Base-by-base conservation (phyloP, 2,797 vertebrate species). In the Spatula versicolor region DNA sequence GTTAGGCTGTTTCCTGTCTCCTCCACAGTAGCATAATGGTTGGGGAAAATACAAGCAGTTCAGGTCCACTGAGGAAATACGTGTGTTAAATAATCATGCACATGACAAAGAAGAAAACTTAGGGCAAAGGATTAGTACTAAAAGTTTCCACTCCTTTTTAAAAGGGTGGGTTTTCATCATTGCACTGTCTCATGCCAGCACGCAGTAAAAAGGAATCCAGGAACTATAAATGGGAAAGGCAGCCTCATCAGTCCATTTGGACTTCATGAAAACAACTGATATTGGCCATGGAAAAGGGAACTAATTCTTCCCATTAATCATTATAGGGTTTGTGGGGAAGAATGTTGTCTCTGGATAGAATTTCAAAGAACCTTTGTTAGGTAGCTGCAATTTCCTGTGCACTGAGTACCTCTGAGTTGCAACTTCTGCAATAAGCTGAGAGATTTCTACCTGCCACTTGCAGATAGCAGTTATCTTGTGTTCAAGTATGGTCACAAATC, bases 321-420 rank as follows among this genome's bases (percentile, higher is more conserved):
- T 19, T 25, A 3, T 0, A 77, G 8, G 33, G 12, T 52, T 28
- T 48, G 21, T 1, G 0, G n/a, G 43, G 43, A 74, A 43, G 30
- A 83, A 26, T 2, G 2, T 0, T 46, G 28, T 50, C 72, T 63
- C 16, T 2, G n/a, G 26, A 43, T 43, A 68, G 50, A 79, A 39
- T 26, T 54, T 12, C 19, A 30, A 62, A 69, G 23, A 35, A 25
- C 14, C 11, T 6, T 13, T 18, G 58, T 1, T 1, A 52, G 39
- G n/a, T 48, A 59, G 33, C 37, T 45, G 31, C 6, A n/a, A 22
- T n/a, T 67, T 67, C 28, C 46, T 3, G 6, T 13, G 13, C 13
- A 7, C 0, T 1, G 64, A 66, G 10, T 17, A 46, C 43, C 45
- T 77, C 73, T 55, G 56, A 21, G 59, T 63, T 81, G 54, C 55